phyloP scores from a whole-genome alignment of 2,113 vertebrate genomes.

The Potamarius usumacintae region DNA sequence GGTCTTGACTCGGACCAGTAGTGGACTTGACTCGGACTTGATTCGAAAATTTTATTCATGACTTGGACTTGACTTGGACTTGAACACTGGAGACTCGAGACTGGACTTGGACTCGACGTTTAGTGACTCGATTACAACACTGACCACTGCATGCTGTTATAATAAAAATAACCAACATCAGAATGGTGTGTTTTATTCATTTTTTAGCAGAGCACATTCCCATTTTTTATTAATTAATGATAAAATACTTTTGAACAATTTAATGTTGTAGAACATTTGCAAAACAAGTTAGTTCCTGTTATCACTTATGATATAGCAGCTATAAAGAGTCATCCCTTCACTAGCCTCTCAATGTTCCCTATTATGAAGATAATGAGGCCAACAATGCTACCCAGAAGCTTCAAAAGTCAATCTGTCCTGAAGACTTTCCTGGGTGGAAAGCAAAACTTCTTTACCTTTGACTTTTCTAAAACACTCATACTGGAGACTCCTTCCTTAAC shows the following conservation, averaged over 20 bases:
- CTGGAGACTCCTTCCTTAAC: neutral
- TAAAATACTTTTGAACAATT: neutral
- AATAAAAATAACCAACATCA: neutral
- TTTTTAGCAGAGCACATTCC: neutral
- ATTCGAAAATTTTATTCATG: no score
- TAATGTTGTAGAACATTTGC: neutral
- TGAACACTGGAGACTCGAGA: no score
- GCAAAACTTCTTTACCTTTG: neutral
- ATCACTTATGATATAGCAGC: neutral
- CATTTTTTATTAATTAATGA: neutral
- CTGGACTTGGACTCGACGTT: no score
- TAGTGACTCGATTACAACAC: no score
- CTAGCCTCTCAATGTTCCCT: neutral
- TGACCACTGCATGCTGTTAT: no score
- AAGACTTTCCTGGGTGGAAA: neutral
- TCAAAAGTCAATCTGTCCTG: neutral
- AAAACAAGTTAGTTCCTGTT: neutral
- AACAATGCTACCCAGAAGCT: neutral
- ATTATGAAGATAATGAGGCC: neutral
- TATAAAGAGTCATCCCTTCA: neutral
- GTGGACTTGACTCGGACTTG: no score
- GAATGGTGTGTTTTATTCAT: neutral
- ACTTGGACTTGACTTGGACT: no score
- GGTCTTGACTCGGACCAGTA: no score
- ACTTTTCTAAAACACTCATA: neutral